Percentiles rank a stretch among this genome's conserved stretches.
These are phyloP conservation scores for Muraenolepis orangiensis DNA, from an alignment of 2,797 vertebrate genomes.

Conservation along the genomic window DNA sequence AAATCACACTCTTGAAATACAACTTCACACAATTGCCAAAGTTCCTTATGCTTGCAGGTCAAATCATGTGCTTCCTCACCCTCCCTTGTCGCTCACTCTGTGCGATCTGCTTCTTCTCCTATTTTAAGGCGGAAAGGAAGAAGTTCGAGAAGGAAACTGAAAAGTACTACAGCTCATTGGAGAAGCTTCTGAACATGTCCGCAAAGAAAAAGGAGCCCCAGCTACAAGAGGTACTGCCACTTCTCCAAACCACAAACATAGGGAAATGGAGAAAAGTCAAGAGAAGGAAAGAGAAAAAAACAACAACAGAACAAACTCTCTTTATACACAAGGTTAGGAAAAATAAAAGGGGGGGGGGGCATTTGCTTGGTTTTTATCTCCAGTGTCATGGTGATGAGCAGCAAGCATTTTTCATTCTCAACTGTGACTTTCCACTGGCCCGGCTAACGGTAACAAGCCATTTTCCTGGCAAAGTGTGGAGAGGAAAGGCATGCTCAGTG, in stretches of 20 bases:
- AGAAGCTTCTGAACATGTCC: conserved; percentile 95
- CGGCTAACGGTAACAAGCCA: conserved; percentile 34
- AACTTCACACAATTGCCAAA: background rate
- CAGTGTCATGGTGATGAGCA: conserved; percentile 22
- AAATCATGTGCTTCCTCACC: background rate
- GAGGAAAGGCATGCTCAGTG: conserved; percentile 53
- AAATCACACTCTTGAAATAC: background rate
- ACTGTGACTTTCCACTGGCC: conserved; percentile 52
- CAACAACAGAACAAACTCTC: background rate
- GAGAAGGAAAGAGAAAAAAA: background rate
- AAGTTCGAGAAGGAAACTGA: conserved; percentile 97
- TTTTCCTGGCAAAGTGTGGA: conserved; percentile 57
- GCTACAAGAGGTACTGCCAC: conserved; percentile 85
- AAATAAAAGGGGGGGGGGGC: conserved; percentile 12
- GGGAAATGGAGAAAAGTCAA: conserved; percentile 5
- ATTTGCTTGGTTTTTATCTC: conserved; percentile 34
- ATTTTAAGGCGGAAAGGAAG: conserved; percentile 96
- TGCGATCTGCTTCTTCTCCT: conserved; percentile 28
- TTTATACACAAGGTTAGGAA: background rate
- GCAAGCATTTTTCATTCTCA: conserved; percentile 8
- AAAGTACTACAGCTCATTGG: conserved; percentile 94
- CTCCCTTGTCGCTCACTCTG: background rate
- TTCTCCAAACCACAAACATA: background rate
- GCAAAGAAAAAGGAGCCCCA: conserved; percentile 98
- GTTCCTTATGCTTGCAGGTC: background rate